A percentile compares a stretch with the other conserved stretches of the same genome.
phyloP scores from a whole-genome alignment of 2,888 invertebrate species.

The Euplexia lucipara region DNA sequence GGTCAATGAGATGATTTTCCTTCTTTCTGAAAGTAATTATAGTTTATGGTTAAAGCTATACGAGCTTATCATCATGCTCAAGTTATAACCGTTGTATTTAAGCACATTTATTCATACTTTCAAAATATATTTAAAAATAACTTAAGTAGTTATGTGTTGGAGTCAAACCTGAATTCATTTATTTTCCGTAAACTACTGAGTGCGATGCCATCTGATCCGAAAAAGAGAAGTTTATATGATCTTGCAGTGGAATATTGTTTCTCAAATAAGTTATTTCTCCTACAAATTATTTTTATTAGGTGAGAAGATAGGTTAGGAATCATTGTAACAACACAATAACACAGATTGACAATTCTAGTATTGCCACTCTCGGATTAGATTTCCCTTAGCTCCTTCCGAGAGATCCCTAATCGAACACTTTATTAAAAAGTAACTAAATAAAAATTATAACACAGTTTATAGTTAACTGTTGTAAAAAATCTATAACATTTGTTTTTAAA shows the following conservation, averaged over 20 bases:
- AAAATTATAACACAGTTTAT: no score
- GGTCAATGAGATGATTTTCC: slow-evolving; percentile 83
- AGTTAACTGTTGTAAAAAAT: no score
- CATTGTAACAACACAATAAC: slow-evolving; percentile 51
- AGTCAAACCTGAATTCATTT: slow-evolving; percentile 91
- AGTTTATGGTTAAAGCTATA: not conserved
- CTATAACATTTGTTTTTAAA: no score
- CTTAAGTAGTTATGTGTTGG: not conserved
- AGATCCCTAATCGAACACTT: not conserved
- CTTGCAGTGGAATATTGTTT: slow-evolving; percentile 68
- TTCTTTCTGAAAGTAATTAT: slow-evolving; percentile 85
- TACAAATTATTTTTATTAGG: slow-evolving; percentile 65
- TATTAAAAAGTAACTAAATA: no score
- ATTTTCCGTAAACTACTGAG: slow-evolving; percentile 93
- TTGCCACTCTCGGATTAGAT: not conserved
- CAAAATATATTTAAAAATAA: not conserved
- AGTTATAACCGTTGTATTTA: not conserved
- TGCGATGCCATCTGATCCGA: slow-evolving; percentile 96
- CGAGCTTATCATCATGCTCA: not conserved
- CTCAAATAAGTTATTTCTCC: slow-evolving; percentile 66
- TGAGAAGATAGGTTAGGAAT: slow-evolving; percentile 76
- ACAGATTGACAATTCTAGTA: slow-evolving; percentile 20
- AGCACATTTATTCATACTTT: not conserved
- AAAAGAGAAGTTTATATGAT: slow-evolving; percentile 92
- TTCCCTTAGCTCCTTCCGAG: no score